Conservation (phyloP, 30 jellyfish, hydroid and myxozoan genomes). For the Catostylus mosaicus region DNA sequence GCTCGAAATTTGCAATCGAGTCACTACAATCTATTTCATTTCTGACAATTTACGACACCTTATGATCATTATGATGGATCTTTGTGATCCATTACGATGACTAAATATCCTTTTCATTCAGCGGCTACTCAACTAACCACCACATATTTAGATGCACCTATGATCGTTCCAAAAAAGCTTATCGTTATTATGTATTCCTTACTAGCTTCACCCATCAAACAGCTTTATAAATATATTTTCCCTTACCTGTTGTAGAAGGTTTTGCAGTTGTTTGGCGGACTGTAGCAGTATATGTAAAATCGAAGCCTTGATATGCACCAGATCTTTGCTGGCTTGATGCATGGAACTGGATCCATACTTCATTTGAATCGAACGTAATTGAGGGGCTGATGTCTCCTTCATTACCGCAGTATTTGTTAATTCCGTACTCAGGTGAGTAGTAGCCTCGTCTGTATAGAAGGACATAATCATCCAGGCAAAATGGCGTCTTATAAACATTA, state of each 20-base stretch:
- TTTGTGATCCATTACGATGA: too few species aligned
- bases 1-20: too few species aligned
- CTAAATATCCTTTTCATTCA: too few species aligned
- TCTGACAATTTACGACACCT: too few species aligned
- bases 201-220: too few species aligned
- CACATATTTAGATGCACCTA: too few species aligned
- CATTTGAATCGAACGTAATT: slow-evolving; percentile 15
- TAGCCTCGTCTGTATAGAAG: slow-evolving; percentile 59
- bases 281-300: slow-evolving; percentile 17
- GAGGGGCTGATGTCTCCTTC: slow-evolving; percentile 6
- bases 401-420: slow-evolving; percentile 43
- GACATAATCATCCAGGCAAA: slow-evolving; percentile 74
- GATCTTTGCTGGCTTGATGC: slow-evolving; percentile 17
- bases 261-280: slow-evolving; percentile 4
- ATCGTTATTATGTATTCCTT: too few species aligned
- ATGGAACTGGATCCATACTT: slow-evolving; percentile 58
- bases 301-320: slow-evolving; percentile 14
- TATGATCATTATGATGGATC: too few species aligned
- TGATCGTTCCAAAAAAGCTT: too few species aligned
- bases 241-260: slow-evolving; percentile 25
- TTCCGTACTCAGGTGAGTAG: slow-evolving; percentile 63
- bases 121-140: too few species aligned
- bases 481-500: slow-evolving; percentile 45
- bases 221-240: too few species aligned
- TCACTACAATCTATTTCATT: too few species aligned